Conservation (phyloP, 2,888 invertebrate species). For the Apamea crenata region DNA sequence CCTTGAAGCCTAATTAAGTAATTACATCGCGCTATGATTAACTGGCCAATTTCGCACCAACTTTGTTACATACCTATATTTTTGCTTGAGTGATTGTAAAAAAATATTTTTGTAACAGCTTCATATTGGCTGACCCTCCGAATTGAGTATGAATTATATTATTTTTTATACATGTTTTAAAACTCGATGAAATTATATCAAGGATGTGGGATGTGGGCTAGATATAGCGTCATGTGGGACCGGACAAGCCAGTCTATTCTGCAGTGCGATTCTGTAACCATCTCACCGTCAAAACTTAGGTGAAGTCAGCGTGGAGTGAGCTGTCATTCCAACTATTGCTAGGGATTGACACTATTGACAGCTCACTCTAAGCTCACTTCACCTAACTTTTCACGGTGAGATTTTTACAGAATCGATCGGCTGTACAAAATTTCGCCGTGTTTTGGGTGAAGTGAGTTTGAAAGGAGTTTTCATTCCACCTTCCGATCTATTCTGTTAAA, state of each 20-base stretch:
- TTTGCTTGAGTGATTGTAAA: constrained; percentile 36
- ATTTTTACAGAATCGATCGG: no score
- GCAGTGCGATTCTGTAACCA: no score
- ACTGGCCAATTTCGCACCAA: constrained; percentile 24
- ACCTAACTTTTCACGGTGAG: no score
- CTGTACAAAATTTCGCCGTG: background rate
- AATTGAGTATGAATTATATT: constrained; percentile 4
- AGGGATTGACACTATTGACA: no score
- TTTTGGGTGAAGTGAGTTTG: background rate
- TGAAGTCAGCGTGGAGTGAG: no score
- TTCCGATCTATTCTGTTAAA: no score
- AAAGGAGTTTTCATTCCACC: background rate
- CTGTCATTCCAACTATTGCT: no score
- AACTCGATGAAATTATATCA: background rate
- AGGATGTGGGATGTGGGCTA: background rate
- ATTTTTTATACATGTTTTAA: background rate
- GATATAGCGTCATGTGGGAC: background rate
- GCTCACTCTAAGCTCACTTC: no score
- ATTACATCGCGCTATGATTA: constrained; percentile 34
- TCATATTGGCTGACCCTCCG: background rate
- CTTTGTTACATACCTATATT: constrained; percentile 10
- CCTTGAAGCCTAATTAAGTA: constrained; percentile 34
- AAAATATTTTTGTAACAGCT: background rate
- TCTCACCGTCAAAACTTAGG: no score
- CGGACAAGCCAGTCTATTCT: no score